Conservation (phyloP, 2,113 vertebrate species). For the Macrotus californicus region DNA sequence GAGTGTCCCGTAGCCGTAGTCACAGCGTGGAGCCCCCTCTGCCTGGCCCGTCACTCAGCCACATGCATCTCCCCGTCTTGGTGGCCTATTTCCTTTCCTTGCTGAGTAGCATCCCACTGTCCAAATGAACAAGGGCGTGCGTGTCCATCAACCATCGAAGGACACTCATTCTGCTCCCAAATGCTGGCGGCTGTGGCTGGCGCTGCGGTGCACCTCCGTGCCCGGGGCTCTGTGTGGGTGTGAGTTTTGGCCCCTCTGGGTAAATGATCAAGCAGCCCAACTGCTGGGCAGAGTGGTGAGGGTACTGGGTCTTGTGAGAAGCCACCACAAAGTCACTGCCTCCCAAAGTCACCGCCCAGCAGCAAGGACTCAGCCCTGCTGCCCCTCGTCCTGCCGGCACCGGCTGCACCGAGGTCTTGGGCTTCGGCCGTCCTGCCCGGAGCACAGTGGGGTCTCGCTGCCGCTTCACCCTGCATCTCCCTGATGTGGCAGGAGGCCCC, state of each 20-base stretch:
- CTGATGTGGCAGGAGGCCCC: background rate
- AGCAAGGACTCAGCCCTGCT: accelerated
- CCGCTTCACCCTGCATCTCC: background rate
- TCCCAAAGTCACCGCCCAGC: accelerated
- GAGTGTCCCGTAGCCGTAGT: accelerated
- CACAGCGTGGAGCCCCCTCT: accelerated
- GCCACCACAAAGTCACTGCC: accelerated
- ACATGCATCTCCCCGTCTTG: accelerated
- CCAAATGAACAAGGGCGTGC: background rate
- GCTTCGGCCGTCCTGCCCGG: accelerated
- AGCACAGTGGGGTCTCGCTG: accelerated
- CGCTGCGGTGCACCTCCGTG: accelerated
- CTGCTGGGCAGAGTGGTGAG: accelerated
- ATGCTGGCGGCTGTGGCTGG: accelerated
- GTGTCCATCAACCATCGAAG: too few species aligned
- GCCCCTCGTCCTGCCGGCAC: accelerated
- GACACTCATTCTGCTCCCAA: background rate
- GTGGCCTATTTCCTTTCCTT: background rate
- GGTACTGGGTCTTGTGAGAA: accelerated
- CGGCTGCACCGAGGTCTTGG: accelerated
- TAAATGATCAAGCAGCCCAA: accelerated
- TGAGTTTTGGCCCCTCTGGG: accelerated
- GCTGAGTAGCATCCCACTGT: accelerated
- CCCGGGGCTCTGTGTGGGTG: background rate
- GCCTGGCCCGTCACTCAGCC: accelerated